Conservation (phyloP, 2,797 vertebrate species). For the Anas bahamensis region DNA sequence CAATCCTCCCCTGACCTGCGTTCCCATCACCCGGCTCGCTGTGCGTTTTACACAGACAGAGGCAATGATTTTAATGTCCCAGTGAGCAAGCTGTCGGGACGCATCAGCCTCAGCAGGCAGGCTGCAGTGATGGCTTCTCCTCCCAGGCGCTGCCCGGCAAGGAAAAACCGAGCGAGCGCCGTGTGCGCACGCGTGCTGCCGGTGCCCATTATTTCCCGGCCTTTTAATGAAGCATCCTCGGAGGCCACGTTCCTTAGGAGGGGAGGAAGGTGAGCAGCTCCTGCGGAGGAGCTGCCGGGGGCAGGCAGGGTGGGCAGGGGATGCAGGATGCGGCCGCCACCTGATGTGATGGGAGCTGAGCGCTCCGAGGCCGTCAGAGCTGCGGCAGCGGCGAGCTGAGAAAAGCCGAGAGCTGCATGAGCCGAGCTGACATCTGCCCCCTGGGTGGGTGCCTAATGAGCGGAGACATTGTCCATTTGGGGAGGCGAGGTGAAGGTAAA, state of each 20-base stretch:
- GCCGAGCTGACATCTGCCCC: conserved; percentile 42
- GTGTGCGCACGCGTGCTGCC: not conserved
- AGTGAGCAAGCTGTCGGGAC: conserved; percentile 67
- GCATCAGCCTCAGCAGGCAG: conserved; percentile 71
- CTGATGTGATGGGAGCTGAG: conserved; percentile 10
- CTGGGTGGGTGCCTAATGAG: conserved; percentile 41
- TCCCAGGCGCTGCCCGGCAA: not conserved
- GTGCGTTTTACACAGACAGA: conserved; percentile 29
- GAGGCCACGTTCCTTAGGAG: not conserved
- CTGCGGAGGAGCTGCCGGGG: not conserved
- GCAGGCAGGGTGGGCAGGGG: not conserved
- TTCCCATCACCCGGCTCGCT: not conserved
- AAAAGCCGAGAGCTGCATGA: conserved; percentile 23
- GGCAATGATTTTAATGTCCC: conserved; percentile 61
- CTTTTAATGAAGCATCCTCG: not conserved
- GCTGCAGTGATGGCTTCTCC: conserved; percentile 12
- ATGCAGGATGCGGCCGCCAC: not conserved
- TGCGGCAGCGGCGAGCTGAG: not conserved
- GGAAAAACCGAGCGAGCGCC: not conserved
- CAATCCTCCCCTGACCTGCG: conserved; percentile 17
- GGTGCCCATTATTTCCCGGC: not conserved
- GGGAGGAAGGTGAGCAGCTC: rapidly evolving
- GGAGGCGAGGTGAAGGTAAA: conserved; percentile 3
- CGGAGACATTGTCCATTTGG: conserved; percentile 47
- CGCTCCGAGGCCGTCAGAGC: not conserved